Conservation (phyloP, 2,113 vertebrate species). For the Raphicerus campestris region DNA sequence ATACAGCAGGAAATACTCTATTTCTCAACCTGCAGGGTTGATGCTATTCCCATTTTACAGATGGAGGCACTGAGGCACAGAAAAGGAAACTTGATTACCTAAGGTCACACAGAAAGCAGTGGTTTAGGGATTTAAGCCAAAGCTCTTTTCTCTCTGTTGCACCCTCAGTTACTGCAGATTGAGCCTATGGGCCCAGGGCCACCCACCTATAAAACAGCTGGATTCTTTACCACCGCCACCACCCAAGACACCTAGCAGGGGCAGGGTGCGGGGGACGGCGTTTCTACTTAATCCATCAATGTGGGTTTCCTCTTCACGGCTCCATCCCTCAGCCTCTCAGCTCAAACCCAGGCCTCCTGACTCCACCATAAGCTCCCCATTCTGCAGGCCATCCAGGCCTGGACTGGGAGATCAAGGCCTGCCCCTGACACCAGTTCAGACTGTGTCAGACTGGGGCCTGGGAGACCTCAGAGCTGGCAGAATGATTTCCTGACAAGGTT, state of each 20-base stretch:
- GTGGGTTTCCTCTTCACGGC: not conserved
- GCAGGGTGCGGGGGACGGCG: rapidly evolving
- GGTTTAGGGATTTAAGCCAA: not conserved
- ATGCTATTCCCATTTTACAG: not conserved
- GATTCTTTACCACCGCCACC: too few species aligned
- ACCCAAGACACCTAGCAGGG: not conserved
- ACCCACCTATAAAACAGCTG: not conserved
- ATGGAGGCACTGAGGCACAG: not conserved
- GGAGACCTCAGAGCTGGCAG: not conserved
- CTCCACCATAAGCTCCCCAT: rapidly evolving
- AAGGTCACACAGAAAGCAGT: not conserved
- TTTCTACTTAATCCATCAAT: not conserved
- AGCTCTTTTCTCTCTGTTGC: not conserved
- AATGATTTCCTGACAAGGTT: not conserved
- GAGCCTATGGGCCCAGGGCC: not conserved
- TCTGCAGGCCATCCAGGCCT: not conserved
- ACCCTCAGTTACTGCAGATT: not conserved
- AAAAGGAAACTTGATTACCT: not conserved
- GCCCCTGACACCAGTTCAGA: rapidly evolving
- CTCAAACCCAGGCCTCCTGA: not conserved
- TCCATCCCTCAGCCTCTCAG: not conserved
- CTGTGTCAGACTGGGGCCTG: not conserved
- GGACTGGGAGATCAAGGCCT: not conserved
- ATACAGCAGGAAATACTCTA: not conserved
- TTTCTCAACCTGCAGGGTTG: not conserved